Conservation (phyloP, 2,888 invertebrate species). For the Diaperis boleti region DNA sequence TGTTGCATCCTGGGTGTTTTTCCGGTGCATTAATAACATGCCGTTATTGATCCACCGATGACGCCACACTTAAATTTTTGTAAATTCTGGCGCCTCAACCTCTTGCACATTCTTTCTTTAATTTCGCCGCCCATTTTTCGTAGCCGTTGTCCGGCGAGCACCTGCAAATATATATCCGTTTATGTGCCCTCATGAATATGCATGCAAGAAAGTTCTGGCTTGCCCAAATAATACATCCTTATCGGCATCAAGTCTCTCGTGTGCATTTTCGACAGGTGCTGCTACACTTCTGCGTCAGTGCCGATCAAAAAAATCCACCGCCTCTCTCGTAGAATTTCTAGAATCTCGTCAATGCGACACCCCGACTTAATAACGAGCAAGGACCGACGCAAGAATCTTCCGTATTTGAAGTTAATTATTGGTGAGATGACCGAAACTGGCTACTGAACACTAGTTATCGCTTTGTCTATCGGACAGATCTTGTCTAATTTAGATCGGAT, state of each 20-base stretch:
- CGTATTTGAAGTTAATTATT: conserved; percentile 31
- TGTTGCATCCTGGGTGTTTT: no score
- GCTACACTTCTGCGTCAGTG: conserved; percentile 16
- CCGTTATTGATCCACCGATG: no score
- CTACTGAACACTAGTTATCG: conserved; percentile 43
- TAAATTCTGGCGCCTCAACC: no score
- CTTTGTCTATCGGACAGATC: conserved; percentile 40
- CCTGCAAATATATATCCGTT: conserved; percentile 36
- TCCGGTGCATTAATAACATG: no score
- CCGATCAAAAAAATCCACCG: conserved; percentile 8
- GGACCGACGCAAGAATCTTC: conserved; percentile 21
- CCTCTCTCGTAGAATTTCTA: conserved; percentile 16
- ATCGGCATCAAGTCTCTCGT: conserved; percentile 24
- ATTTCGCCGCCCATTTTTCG: conserved; percentile 2
- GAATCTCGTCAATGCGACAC: conserved; percentile 31
- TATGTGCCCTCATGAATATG: conserved; percentile 41
- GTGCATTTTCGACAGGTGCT: conserved; percentile 39
- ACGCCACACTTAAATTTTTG: no score
- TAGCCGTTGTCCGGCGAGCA: conserved; percentile 20
- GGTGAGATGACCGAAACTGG: conserved; percentile 21
- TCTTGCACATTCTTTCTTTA: neutral
- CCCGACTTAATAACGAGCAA: conserved; percentile 25
- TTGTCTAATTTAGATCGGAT: conserved; percentile 49
- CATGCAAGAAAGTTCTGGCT: conserved; percentile 43
- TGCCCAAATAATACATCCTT: conserved; percentile 42